A percentile compares a stretch with the other conserved stretches of the same genome.
Evolutionary conservation across 1,140 invertebrate genomes (phyloP).

Genomic region (Pygmarrhopalites habei): DNA sequence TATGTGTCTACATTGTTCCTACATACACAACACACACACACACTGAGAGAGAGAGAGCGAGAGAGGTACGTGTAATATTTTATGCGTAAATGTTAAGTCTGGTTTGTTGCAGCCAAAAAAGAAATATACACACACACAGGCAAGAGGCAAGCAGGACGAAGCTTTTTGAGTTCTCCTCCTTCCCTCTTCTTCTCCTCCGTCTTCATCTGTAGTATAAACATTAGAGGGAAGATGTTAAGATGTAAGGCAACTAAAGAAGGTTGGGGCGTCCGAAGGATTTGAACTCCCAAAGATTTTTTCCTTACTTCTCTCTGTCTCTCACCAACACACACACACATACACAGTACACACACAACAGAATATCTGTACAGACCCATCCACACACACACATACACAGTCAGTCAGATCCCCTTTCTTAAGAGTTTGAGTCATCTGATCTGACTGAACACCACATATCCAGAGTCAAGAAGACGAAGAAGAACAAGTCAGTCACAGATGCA

Average conservation of each 20-base stretch:
- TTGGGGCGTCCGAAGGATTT: slow-evolving; percentile 2
- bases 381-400: too few relatives aligned
- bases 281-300: not conserved
- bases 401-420: slow-evolving; percentile 7
- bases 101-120: not conserved
- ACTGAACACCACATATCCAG: slow-evolving; percentile 2
- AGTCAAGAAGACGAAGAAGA: too few relatives aligned
- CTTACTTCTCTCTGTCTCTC: not conserved
- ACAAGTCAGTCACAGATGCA: slow-evolving; percentile 12
- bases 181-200: too few relatives aligned
- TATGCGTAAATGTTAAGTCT: slow-evolving; percentile 10
- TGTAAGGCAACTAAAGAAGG: slow-evolving; percentile 5
- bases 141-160: too few relatives aligned
- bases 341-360: not conserved
- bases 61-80: slow-evolving; percentile 5
- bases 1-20: slow-evolving; percentile 1
- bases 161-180: too few relatives aligned
- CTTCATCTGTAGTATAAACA: slow-evolving; percentile 1
- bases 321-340: too few relatives aligned
- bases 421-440: slow-evolving; percentile 14
- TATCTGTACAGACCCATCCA: too few relatives aligned
- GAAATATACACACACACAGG: too few relatives aligned
- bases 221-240: slow-evolving; percentile 9
- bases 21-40: too few relatives aligned
- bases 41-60: too few relatives aligned